Evolutionary conservation across 2,888 invertebrate genomes (phyloP).

Genomic region (Drosophila neotestacea): DNA sequence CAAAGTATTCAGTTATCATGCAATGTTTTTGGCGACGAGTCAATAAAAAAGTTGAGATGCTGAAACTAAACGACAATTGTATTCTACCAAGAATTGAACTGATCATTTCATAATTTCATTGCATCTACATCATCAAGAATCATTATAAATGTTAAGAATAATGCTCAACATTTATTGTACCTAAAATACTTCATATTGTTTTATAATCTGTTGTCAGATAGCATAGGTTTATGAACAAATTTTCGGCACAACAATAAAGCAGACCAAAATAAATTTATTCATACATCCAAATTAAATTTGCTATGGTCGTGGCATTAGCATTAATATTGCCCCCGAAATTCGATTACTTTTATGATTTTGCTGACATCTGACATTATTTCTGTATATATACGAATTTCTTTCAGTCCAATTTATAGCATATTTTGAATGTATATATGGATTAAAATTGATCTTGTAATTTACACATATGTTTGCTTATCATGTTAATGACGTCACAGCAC

Average conservation of each 20-base stretch:
- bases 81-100: not conserved
- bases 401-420: not conserved
- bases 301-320: no score
- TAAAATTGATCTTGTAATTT: not conserved
- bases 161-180: no score
- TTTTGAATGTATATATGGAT: not conserved
- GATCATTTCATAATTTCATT: not conserved
- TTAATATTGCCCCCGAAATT: no score
- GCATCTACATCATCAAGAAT: not conserved
- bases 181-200: no score
- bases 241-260: no score
- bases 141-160: no score
- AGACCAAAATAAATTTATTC: no score
- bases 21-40: not conserved
- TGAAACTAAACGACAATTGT: not conserved
- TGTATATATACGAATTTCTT: not conserved
- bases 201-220: no score
- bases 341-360: not conserved
- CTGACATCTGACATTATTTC: conserved; percentile 13
- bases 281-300: no score
- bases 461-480: not conserved
- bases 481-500: not conserved
- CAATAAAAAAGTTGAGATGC: not conserved
- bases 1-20: not conserved
- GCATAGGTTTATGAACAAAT: no score